Evolutionary conservation across 2,888 invertebrate species (phyloP), one percentile per base, ranked within the genome.

Genomic region (Dioctria rufipes): DNA sequence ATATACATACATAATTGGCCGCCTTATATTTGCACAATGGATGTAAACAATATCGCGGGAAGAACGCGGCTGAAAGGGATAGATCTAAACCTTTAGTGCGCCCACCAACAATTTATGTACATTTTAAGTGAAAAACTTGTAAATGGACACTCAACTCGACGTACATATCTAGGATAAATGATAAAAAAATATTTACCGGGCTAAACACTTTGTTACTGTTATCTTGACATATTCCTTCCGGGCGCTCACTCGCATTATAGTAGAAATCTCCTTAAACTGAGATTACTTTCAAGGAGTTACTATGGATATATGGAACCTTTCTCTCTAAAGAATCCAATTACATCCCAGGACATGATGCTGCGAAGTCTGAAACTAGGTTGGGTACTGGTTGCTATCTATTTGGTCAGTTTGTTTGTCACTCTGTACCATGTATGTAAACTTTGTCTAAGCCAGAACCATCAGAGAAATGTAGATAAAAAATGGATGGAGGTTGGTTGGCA

Each of bases 41-140:
- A 71, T 54, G 71, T 71, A 71, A 71, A 54, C 40, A 54, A 39
- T 9, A 54, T 54, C 54, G 54, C 54, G 71, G 42, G 25, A 71
- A 71, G 67, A 43, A 67, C 42, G 43, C 42, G 46, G 39, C 71
- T 11, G 13, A 49, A 13, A 6, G 25, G 61, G 6, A 61, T 37
- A n/a, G 40, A 37, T 40, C 37, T 25, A 61, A 39, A 65, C 5
- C 39, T 39, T 9, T 5, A 5, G 39, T 9, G 6, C n/a, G 71
- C 9, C 37, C 39, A n/a, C 69, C 49, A 54, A 40, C 39, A 25
- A 67, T 39, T 42, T 79, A 79, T 79, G 66, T 40, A 79, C 54
- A 79, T 79, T 79, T 67, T 67, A 67, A 79, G 67, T 66, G 79
- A 79, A 71, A 79, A 79, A 79, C 58, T 79, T 79, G 79, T 67